Percentiles rank a stretch among this genome's conserved stretches.
Evolutionary conservation across 30 jellyfish, hydroid and myxozoan genomes (phyloP).

Genomic region (Sanderia malayensis): DNA sequence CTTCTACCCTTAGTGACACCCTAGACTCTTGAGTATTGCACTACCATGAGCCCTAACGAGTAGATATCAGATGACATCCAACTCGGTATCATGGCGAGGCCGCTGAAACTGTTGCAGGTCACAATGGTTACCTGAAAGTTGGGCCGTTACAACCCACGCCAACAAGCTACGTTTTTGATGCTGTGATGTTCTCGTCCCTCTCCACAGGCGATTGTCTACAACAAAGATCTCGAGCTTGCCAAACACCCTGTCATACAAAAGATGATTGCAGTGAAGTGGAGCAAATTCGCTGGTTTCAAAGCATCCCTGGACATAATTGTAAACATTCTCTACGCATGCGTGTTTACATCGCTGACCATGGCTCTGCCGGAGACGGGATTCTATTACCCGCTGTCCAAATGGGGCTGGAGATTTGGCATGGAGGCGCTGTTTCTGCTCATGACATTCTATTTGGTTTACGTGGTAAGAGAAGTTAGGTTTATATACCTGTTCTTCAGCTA

Average conservation of each 20-base stretch:
- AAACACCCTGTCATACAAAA: constrained; percentile 78
- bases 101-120: too few species aligned
- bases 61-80: too few species aligned
- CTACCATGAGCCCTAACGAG: too few species aligned
- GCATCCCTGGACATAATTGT: constrained; percentile 48
- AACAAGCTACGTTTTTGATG: too few species aligned
- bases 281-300: constrained; percentile 46
- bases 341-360: constrained; percentile 56
- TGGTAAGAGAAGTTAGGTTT: too few species aligned
- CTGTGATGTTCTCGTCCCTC: too few species aligned
- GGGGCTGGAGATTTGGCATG: constrained; percentile 73
- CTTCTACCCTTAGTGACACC: too few species aligned
- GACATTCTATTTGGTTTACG: constrained; percentile 58
- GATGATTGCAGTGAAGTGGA: constrained; percentile 83
- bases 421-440: constrained; percentile 67
- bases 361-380: constrained; percentile 3
- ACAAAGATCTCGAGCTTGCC: constrained; percentile 47
- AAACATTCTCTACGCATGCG: constrained; percentile 51
- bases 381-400: constrained; percentile 32
- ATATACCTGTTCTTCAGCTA: too few species aligned
- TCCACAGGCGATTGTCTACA: constrained; percentile 39
- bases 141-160: too few species aligned
- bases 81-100: too few species aligned
- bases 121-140: too few species aligned
- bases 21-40: too few species aligned